Conservation (phyloP, 2,888 invertebrate species). For the Seira musarum region DNA sequence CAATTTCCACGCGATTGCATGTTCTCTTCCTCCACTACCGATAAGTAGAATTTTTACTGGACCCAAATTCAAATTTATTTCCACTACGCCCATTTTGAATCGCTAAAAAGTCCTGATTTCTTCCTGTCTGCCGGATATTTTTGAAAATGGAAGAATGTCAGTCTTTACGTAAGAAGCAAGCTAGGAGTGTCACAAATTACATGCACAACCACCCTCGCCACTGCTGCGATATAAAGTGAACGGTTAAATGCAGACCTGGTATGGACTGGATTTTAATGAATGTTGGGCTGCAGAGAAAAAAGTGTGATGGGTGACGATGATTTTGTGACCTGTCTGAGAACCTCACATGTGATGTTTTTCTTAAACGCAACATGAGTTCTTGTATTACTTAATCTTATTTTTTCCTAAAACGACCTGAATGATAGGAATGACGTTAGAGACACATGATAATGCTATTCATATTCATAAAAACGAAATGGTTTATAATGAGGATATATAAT, state of each 20-base stretch:
- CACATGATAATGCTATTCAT: no score
- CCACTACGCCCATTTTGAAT: constrained; percentile 27
- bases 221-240: not conserved
- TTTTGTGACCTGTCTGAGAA: no score
- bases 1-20: constrained; percentile 95
- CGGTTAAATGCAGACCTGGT: not conserved
- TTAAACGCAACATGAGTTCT: no score
- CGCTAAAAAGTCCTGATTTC: not conserved
- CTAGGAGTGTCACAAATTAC: not conserved
- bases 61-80: constrained; percentile 33
- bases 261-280: no score
- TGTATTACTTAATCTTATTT: no score
- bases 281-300: no score
- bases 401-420: no score
- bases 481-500: no score
- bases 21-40: constrained; percentile 96
- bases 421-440: no score
- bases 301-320: no score
- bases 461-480: no score
- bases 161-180: not conserved
- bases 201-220: not conserved
- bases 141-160: not conserved
- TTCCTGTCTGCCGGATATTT: not conserved
- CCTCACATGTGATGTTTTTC: no score
- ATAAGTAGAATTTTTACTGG: constrained; percentile 82